Evolutionary conservation across 2,797 vertebrate genomes (phyloP), one percentile per base, ranked within the genome.

Genomic region (Tinamus major): DNA sequence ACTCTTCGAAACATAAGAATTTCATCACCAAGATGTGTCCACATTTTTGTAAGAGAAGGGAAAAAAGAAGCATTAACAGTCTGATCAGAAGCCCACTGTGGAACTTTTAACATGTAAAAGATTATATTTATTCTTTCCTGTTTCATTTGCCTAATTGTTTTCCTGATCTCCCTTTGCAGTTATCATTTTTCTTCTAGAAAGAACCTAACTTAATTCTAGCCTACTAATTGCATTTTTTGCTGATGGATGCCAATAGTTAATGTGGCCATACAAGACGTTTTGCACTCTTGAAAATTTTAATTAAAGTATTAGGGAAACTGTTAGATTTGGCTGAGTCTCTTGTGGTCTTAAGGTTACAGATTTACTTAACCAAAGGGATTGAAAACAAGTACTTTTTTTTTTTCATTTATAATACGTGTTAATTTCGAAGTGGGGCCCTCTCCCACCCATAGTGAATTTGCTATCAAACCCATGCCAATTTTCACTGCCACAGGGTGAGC

Each of bases 1-100:
- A 78, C 26, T 83, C 27, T 71, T 56, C 75, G 85, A 81, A 93
- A 87, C 75, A 88, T 92, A 79, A 90, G 58, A 86, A 91, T 91
- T 94, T 92, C 53, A 85, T 6, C 10, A 76, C 79, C 67, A 76
- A 91, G 62, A 90, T 17, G 18, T 53, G 53, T n/a, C 79, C 51
- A 69, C 23, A 19, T 84, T 87, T 91, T 72, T 80, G 64, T 56
- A 78, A 88, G 26, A 84, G 31, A 78, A 87, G 41, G 69, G 75
- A 53, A 70, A 71, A 70, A 49, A 1, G 20, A 74, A 64, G 71
- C 27, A 44, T 90, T 91, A 89, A 75, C n/a, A 55, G 15, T 46
- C 53, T 88, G 75, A 85, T 82, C 65, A 87, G 87, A 94, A 85
- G 46, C 13, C 64, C 31, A 10, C 42, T 44, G 46, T 65, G 89